A percentile compares a stretch with the other conserved stretches of the same genome.
phyloP scores from a whole-genome alignment of 2,113 vertebrate species.

The Pygathrix nemaeus region DNA sequence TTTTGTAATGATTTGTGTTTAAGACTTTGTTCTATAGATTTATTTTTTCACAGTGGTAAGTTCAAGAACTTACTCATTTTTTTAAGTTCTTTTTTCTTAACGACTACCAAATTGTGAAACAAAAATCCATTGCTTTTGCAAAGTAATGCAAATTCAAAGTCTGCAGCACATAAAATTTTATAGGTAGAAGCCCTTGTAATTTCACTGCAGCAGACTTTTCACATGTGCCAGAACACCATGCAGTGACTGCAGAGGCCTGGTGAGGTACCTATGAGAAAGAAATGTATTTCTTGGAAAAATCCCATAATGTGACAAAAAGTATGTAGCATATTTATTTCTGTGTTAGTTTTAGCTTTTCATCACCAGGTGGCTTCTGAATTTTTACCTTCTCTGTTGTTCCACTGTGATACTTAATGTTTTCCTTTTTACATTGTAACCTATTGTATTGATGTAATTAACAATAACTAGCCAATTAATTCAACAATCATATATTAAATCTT shows the following conservation, averaged over 20 bases:
- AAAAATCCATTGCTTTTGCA: conserved; percentile 17
- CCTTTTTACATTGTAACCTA: not conserved
- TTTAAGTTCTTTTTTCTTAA: conserved; percentile 6
- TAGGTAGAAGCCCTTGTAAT: conserved; percentile 9
- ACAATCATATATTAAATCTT: not conserved
- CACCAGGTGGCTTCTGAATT: not conserved
- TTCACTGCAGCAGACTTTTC: conserved; percentile 25
- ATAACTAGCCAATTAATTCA: not conserved
- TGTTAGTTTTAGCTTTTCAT: not conserved
- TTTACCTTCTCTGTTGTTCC: not conserved
- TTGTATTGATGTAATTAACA: not conserved
- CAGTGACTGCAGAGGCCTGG: not conserved
- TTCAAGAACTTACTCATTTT: conserved; percentile 9
- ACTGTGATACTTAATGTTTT: not conserved
- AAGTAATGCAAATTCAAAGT: conserved; percentile 54
- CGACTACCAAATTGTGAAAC: not conserved
- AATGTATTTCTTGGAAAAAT: not conserved
- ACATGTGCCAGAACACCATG: not conserved
- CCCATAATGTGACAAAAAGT: not conserved
- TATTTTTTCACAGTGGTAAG: not conserved
- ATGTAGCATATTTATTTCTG: not conserved
- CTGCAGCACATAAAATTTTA: conserved; percentile 57
- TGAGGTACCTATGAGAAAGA: not conserved
- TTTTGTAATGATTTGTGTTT: conserved; percentile 62
- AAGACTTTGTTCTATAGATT: not conserved